Percentiles rank a stretch among this genome's conserved stretches.
phyloP scores from a whole-genome alignment of 2,113 vertebrate genomes.

The Ursus arctos region DNA sequence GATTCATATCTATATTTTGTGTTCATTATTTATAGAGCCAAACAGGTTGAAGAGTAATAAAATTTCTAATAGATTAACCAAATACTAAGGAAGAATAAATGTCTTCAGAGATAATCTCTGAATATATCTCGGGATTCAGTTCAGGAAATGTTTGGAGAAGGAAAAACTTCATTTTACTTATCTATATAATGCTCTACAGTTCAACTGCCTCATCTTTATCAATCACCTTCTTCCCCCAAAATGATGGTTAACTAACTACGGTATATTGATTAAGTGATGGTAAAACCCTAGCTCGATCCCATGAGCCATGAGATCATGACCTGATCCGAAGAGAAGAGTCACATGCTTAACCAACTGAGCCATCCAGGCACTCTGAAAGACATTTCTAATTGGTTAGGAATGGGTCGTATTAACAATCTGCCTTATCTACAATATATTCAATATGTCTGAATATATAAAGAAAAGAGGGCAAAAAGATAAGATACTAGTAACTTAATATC shows the following conservation, averaged over 20 bases:
- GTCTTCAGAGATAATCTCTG: background rate
- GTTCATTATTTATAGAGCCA: background rate
- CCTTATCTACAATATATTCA: background rate
- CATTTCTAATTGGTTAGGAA: background rate
- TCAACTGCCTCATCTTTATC: background rate
- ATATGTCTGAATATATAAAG: background rate
- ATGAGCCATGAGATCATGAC: no score
- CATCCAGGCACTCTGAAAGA: background rate
- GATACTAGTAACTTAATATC: background rate
- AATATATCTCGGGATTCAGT: background rate
- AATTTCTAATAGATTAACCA: background rate
- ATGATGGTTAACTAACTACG: background rate
- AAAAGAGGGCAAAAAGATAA: background rate
- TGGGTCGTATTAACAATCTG: background rate
- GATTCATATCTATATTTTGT: background rate
- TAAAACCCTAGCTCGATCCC: background rate
- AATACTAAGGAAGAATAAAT: background rate
- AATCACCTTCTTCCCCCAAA: background rate
- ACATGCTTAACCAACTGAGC: no score
- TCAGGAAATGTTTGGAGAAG: background rate
- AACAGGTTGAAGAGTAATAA: background rate
- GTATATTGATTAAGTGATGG: background rate
- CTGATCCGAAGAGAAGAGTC: no score
- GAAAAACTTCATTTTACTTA: background rate
- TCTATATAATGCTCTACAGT: background rate